A percentile compares a stretch with the other conserved stretches of the same genome.
Evolutionary conservation across 2,113 vertebrate genomes (phyloP).

Genomic region (Turnix velox): DNA sequence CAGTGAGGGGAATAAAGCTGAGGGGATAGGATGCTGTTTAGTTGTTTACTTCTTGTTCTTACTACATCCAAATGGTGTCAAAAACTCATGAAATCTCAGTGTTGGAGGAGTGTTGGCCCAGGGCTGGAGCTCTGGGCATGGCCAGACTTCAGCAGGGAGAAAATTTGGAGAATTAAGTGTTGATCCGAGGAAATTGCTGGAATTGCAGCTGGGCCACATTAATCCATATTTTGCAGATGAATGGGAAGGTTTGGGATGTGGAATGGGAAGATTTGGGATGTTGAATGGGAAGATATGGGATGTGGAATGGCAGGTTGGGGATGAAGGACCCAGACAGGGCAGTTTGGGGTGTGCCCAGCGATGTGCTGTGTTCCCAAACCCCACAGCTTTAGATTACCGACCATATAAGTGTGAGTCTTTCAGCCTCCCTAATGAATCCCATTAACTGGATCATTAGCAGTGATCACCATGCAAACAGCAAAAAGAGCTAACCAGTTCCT

Average conservation of each 20-base stretch:
- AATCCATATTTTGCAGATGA: background rate
- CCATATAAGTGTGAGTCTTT: background rate
- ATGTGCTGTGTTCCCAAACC: fast-evolving
- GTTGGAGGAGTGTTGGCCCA: background rate
- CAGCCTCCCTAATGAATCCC: background rate
- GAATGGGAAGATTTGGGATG: no score
- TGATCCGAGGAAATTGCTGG: background rate
- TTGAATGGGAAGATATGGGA: no score
- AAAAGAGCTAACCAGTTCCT: background rate
- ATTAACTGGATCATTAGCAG: background rate
- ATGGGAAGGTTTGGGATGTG: fast-evolving
- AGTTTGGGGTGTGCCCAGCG: background rate
- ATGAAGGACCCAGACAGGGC: fast-evolving
- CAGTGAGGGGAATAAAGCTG: background rate
- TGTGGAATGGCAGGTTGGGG: background rate
- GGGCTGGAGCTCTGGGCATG: background rate
- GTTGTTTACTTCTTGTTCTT: background rate
- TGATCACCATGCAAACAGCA: constrained; percentile 1
- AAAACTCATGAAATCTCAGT: background rate
- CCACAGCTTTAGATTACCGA: fast-evolving
- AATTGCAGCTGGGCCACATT: background rate
- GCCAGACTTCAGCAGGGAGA: background rate
- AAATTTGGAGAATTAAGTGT: background rate
- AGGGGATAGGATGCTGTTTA: background rate
- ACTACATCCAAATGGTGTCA: background rate